Base-by-base conservation (phyloP, 2,113 vertebrate species). In the Scomber scombrus region DNA sequence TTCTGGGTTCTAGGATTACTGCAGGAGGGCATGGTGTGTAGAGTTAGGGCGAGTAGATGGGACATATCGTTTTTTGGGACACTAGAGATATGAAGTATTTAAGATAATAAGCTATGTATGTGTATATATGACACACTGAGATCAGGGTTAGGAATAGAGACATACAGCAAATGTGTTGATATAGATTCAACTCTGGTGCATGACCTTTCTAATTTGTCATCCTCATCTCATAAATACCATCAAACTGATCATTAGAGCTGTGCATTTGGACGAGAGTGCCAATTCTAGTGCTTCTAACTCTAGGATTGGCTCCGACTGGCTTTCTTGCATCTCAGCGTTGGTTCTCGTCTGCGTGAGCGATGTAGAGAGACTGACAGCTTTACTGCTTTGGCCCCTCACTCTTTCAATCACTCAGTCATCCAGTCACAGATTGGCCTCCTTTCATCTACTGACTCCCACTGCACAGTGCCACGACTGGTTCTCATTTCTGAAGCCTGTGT, bases 311-410 rank as follows among this genome's bases (percentile, higher is more conserved):
- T 50, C 81, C 87, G 89, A 84, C 82, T 73, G 84, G 71, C 2
- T 50, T 71, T 77, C 56, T n/a, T 19, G 31, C 74, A 51, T 82
- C 81, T 82, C 75, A 58, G 74, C 4, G 26, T 88, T 85, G 88
- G 77, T 87, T 88, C 78, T 81, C 67, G 83, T 93, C 81, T 89
- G 84, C 71, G 70, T 88, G 76, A 88, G 70, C 49, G 71, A 56
- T 86, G 90, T 68, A 56, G 88, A 94, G 78, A 90, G 92, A 88
- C 62, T 91, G 91, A 94, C 90, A 93, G 85, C 89, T 95, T 95
- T 91, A 93, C 88, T 79, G 87, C 87, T 83, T 82, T 88, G 90
- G 89, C 85, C 81, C 84, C 86, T 80, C 77, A 70, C 83, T 89
- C 82, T 43, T 71, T 92, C 89, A 83, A 79, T 86, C 90, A 85